phyloP scores from a whole-genome alignment of 2,888 invertebrate species.

The Didymodactylos carnosus region DNA sequence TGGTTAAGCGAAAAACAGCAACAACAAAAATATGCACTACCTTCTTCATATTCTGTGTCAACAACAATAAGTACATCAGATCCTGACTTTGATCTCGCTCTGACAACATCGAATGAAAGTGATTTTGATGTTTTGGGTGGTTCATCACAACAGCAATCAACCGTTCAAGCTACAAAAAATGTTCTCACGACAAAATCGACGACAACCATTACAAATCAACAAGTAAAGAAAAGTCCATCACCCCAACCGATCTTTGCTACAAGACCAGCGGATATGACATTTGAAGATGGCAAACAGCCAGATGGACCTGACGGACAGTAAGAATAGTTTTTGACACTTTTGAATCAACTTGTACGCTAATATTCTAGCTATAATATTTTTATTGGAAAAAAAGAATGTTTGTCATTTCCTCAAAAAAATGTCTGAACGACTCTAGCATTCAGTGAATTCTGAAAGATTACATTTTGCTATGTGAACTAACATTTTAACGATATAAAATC shows the following conservation, averaged over 20 bases:
- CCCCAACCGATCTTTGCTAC: background rate
- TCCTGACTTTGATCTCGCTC: no score
- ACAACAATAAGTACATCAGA: background rate
- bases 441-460: no score
- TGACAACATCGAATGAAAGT: background rate
- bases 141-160: background rate
- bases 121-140: background rate
- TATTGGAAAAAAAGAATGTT: no score
- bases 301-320: background rate
- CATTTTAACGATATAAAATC: no score
- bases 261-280: background rate
- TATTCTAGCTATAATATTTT: background rate
- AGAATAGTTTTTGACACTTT: background rate
- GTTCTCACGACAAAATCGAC: no score
- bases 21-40: background rate
- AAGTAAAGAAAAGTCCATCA: background rate
- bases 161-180: background rate
- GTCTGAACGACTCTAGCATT: no score
- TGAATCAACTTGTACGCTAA: background rate
- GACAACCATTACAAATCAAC: background rate
- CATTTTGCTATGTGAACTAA: no score
- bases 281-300: background rate
- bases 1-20: background rate
- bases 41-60: background rate
- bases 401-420: no score